Percentiles rank a stretch among this genome's conserved stretches.
These are phyloP conservation scores for Phyllotis vaccarum DNA, from an alignment of 2,797 vertebrate genomes.

Conservation along the genomic window DNA sequence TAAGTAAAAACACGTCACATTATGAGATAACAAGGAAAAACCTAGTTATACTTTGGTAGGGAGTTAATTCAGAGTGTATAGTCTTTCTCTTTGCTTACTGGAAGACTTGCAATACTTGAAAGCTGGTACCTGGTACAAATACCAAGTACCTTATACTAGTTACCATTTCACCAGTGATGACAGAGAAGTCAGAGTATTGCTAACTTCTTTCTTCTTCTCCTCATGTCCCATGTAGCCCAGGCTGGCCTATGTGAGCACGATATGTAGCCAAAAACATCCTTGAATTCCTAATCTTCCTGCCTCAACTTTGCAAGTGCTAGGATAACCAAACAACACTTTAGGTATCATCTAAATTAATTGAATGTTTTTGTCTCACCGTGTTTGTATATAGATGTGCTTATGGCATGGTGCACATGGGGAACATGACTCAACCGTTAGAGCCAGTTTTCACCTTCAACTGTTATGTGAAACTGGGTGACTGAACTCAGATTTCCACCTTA, in stretches of 20 bases:
- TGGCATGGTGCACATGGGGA: too few species aligned
- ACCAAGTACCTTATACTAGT: background rate
- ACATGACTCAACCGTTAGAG: background rate
- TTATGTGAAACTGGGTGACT: background rate
- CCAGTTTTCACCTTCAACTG: background rate
- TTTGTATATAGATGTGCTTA: background rate
- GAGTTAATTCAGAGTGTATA: background rate
- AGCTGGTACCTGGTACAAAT: background rate
- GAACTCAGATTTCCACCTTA: background rate
- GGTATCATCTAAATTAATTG: background rate
- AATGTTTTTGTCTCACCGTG: background rate
- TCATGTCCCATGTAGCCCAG: background rate
- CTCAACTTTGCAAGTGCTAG: background rate
- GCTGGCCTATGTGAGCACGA: background rate
- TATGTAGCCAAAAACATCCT: too few species aligned
- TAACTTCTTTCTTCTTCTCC: background rate
- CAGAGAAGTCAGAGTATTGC: background rate
- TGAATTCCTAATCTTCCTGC: background rate
- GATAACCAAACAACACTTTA: background rate
- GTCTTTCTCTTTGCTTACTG: background rate
- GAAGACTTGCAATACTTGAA: background rate
- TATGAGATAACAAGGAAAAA: background rate
- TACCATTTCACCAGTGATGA: background rate
- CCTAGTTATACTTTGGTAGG: background rate
- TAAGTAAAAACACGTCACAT: constrained; percentile 1